Conservation (phyloP, 2,797 vertebrate species). For the Phataginus tricuspis region DNA sequence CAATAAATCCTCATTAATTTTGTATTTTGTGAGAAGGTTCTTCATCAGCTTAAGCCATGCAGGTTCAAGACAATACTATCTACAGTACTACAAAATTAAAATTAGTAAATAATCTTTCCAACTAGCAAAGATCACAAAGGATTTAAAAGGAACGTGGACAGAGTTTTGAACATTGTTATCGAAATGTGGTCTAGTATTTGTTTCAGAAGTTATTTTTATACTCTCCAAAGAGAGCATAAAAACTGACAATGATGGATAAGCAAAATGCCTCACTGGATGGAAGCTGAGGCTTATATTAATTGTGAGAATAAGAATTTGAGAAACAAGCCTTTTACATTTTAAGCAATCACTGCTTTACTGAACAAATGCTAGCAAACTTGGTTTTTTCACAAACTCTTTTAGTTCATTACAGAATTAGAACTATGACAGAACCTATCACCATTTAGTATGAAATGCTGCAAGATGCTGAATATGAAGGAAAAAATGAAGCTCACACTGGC, state of each 20-base stretch:
- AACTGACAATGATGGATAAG: constrained; percentile 45
- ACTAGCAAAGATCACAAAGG: neutral
- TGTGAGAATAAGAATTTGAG: constrained; percentile 55
- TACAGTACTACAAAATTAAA: constrained; percentile 14
- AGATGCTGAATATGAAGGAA: neutral
- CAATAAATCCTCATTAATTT: constrained; percentile 2
- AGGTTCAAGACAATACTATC: neutral
- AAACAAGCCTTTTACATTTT: constrained; percentile 47
- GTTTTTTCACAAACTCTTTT: constrained; percentile 20
- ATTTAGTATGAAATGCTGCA: neutral
- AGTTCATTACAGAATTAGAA: neutral
- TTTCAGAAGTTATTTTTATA: constrained; percentile 66
- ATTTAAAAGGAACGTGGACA: constrained; percentile 45
- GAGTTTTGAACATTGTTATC: constrained; percentile 57
- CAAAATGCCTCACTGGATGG: constrained; percentile 11
- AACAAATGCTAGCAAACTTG: constrained; percentile 43
- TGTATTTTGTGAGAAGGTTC: neutral
- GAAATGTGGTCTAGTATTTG: constrained; percentile 43
- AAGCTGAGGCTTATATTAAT: neutral
- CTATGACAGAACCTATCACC: neutral
- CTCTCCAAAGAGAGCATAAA: constrained; percentile 1
- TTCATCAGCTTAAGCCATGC: neutral
- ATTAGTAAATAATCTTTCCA: constrained; percentile 21
- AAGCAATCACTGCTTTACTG: constrained; percentile 33
- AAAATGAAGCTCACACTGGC: neutral